Evolutionary conservation across 2,113 vertebrate genomes (phyloP).

Genomic region (Platysteira castanea): DNA sequence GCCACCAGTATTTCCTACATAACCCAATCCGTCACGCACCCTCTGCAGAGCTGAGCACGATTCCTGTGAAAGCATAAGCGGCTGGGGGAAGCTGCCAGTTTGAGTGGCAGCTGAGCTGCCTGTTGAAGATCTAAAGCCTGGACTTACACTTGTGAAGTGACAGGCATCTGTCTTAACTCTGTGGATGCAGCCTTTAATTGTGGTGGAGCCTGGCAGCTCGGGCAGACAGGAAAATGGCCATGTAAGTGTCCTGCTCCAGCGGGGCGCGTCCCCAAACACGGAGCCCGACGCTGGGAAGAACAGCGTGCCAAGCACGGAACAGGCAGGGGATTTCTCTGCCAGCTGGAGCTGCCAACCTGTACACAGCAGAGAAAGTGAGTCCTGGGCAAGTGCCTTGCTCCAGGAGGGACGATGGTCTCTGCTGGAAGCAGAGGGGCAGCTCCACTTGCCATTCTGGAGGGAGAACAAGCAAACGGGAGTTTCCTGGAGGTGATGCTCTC

Average conservation of each 20-base stretch:
- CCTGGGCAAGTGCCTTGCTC: not conserved
- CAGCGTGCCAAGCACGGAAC: not conserved
- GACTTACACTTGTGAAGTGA: not conserved
- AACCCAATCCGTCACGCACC: not conserved
- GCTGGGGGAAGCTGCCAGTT: not conserved
- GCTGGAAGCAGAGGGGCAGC: not conserved
- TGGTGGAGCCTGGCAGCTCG: not conserved
- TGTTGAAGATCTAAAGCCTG: not conserved
- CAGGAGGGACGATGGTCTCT: not conserved
- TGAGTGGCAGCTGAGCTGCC: constrained; percentile 6
- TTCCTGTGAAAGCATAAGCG: fast-evolving
- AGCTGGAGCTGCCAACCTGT: not conserved
- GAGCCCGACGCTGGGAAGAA: not conserved
- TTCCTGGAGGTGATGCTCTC: not conserved
- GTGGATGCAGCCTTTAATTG: not conserved
- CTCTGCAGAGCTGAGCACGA: not conserved
- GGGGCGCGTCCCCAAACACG: fast-evolving
- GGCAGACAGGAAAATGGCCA: not conserved
- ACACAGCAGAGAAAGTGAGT: not conserved
- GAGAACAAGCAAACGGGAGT: not conserved
- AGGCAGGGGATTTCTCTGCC: not conserved
- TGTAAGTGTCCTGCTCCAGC: not conserved
- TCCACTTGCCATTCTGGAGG: not conserved
- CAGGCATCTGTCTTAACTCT: not conserved
- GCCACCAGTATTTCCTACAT: not conserved